Conservation (phyloP, 1,140 invertebrate genomes). For the Protaetia brevitarsis region DNA sequence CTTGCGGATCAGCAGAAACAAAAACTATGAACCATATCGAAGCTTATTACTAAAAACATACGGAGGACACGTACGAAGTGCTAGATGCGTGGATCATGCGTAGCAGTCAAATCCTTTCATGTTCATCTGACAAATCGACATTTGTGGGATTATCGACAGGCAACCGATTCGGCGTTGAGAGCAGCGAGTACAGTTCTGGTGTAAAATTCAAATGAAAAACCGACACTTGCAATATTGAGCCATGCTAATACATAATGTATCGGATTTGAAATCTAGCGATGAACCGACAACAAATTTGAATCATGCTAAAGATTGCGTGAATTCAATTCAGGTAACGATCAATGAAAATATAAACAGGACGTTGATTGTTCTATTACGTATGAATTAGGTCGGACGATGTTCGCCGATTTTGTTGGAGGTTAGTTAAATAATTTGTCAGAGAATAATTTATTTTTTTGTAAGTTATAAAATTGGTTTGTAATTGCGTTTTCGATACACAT, state of each 20-base stretch:
- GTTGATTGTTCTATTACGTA: slow-evolving; percentile 89
- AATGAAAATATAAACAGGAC: slow-evolving; percentile 84
- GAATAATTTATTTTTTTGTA: slow-evolving; percentile 22
- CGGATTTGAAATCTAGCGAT: slow-evolving; percentile 76
- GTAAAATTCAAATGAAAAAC: slow-evolving; percentile 93
- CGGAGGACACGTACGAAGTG: slow-evolving; percentile 94
- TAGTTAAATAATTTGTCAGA: slow-evolving; percentile 34
- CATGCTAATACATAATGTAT: slow-evolving; percentile 87
- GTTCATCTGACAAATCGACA: slow-evolving; percentile 83
- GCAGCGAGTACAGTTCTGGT: slow-evolving; percentile 84
- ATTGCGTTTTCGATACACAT: too few relatives aligned
- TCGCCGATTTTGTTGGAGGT: slow-evolving; percentile 83
- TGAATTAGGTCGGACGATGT: slow-evolving; percentile 83
- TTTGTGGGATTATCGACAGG: slow-evolving; percentile 88
- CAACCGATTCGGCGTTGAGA: slow-evolving; percentile 76
- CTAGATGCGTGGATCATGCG: slow-evolving; percentile 87
- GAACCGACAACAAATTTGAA: slow-evolving; percentile 79
- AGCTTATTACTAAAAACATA: slow-evolving; percentile 82
- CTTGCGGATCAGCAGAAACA: slow-evolving; percentile 94
- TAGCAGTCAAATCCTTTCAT: slow-evolving; percentile 84
- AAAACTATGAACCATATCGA: slow-evolving; percentile 91
- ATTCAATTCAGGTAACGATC: slow-evolving; percentile 78
- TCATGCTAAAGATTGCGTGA: slow-evolving; percentile 93
- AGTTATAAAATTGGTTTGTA: not conserved
- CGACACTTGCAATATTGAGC: slow-evolving; percentile 82